phyloP scores from a whole-genome alignment of 2,113 vertebrate species.

The Charina bottae region DNA sequence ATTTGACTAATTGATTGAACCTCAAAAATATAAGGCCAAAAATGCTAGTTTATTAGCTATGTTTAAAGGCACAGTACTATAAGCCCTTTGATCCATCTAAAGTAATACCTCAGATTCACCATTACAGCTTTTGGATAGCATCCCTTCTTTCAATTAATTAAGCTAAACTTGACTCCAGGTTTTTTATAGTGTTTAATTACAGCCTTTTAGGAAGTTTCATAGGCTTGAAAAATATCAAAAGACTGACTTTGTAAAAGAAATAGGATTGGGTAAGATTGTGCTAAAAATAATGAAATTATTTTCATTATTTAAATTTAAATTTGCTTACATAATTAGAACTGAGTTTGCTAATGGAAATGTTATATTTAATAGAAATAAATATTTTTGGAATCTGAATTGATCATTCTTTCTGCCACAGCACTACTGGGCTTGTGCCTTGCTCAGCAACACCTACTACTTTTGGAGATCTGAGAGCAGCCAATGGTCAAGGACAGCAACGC shows the following conservation, averaged over 20 bases:
- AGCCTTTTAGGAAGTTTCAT: background rate
- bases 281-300: background rate
- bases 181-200: background rate
- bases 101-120: background rate
- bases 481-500: slow-evolving; percentile 94
- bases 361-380: slow-evolving; percentile 24
- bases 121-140: background rate
- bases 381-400: slow-evolving; percentile 7
- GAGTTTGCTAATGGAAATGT: background rate
- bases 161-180: slow-evolving; percentile 19
- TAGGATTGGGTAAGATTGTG: background rate
- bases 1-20: background rate
- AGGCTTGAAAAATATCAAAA: background rate
- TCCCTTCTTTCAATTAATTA: background rate
- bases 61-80: too few relatives aligned
- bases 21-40: background rate
- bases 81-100: background rate
- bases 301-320: background rate
- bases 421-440: slow-evolving; percentile 95
- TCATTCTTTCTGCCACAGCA: slow-evolving; percentile 71
- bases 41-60: too few relatives aligned
- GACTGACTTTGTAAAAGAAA: background rate
- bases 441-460: slow-evolving; percentile 97
- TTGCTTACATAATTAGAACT: background rate
- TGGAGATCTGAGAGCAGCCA: slow-evolving; percentile 94